Conservation (phyloP, 2,113 vertebrate species). For the Tragelaphus buxtoni region DNA sequence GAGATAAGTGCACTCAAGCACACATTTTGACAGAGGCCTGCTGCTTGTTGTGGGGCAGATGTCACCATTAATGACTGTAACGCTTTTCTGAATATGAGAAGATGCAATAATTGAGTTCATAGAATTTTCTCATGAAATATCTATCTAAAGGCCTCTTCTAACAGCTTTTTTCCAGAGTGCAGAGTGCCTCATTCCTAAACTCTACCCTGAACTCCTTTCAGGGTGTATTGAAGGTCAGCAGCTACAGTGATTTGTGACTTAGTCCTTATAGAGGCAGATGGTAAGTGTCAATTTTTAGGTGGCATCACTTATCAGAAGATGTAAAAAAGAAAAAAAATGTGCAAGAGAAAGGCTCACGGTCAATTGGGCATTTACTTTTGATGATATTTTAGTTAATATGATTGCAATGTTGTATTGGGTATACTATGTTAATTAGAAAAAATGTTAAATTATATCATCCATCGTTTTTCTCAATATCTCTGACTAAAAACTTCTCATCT, state of each 20-base stretch:
- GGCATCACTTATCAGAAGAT: not conserved
- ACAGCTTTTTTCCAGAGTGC: not conserved
- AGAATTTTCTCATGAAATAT: not conserved
- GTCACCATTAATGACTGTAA: not conserved
- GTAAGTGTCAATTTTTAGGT: not conserved
- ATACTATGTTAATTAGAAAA: not conserved
- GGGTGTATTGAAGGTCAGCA: not conserved
- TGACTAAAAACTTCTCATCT: not conserved
- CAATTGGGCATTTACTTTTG: not conserved
- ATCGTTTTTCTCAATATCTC: not conserved
- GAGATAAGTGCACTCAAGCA: accelerated
- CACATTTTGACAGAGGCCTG: not conserved
- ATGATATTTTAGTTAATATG: not conserved
- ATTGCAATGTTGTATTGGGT: not conserved
- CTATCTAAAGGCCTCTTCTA: not conserved
- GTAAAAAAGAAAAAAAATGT: not conserved
- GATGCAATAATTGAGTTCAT: not conserved
- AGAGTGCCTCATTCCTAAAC: not conserved
- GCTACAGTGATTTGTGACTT: not conserved
- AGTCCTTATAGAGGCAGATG: not conserved
- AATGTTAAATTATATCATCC: not conserved
- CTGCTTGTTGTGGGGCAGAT: not conserved
- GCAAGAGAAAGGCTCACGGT: not conserved
- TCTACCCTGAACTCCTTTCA: not conserved
- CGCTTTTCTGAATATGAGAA: not conserved